Conservation (phyloP, 2,113 vertebrate species). For the Mohoua ochrocephala region DNA sequence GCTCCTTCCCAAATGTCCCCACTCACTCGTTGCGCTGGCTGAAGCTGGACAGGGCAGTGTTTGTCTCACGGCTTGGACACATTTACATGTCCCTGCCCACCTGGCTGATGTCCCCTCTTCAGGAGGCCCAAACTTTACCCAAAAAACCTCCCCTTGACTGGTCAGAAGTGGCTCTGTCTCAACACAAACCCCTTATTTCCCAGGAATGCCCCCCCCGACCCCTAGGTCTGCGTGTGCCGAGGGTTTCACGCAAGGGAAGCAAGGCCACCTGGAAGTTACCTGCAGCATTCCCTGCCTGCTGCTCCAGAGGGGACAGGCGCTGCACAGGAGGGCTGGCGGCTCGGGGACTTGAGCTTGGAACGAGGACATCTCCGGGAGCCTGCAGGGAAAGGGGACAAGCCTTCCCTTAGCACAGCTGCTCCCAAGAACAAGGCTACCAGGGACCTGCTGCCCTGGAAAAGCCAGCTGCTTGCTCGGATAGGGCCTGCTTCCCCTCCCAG, state of each 20-base stretch:
- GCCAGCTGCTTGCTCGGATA: neutral
- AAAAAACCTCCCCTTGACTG: neutral
- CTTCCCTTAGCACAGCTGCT: neutral
- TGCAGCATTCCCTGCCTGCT: neutral
- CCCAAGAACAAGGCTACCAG: neutral
- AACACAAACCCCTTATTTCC: neutral
- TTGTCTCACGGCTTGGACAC: neutral
- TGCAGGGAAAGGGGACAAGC: neutral
- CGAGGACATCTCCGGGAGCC: neutral
- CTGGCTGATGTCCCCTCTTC: neutral
- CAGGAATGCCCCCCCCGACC: neutral
- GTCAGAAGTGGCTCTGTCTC: neutral
- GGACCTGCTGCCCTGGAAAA: neutral
- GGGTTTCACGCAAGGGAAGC: neutral
- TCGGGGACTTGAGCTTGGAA: neutral
- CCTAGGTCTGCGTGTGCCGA: neutral
- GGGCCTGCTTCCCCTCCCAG: neutral
- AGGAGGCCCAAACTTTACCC: no score
- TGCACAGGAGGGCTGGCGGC: neutral
- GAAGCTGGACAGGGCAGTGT: neutral
- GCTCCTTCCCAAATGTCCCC: neutral
- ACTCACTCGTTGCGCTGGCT: fast-evolving
- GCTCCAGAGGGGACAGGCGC: neutral
- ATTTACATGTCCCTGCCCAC: no score
- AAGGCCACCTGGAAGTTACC: neutral